These are phyloP conservation scores for Eptatretus atami DNA, from an alignment of 2,797 vertebrate species.

Conservation along the genomic window DNA sequence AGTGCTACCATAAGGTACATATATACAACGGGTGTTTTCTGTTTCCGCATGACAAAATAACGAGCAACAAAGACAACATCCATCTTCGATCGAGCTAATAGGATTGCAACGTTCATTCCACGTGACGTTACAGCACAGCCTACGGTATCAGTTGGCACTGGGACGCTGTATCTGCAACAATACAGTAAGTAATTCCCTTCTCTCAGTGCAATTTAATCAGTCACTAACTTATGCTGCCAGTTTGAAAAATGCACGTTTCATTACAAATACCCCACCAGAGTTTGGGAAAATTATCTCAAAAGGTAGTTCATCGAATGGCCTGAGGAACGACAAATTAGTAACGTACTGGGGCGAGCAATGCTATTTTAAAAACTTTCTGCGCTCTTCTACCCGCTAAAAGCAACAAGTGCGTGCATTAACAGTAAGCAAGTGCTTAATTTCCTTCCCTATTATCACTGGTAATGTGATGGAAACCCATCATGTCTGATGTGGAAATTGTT, in stretches of 20 bases:
- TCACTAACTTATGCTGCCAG: neutral
- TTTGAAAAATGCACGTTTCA: neutral
- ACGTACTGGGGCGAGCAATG: too few species aligned
- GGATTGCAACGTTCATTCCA: too few species aligned
- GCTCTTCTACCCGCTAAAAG: neutral
- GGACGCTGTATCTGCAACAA: too few species aligned
- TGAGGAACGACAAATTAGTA: neutral
- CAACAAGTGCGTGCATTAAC: neutral
- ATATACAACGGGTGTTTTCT: too few species aligned
- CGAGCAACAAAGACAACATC: too few species aligned
- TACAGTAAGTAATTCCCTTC: neutral
- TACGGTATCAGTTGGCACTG: too few species aligned
- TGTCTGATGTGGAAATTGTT: too few species aligned
- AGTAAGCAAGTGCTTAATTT: neutral
- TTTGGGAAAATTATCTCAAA: neutral
- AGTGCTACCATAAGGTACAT: too few species aligned
- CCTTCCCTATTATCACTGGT: neutral
- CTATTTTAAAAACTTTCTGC: neutral
- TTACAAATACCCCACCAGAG: conserved; percentile 1
- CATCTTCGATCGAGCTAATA: too few species aligned
- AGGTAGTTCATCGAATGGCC: neutral
- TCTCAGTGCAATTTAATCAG: conserved; percentile 2
- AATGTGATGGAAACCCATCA: neutral
- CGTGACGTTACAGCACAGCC: too few species aligned
- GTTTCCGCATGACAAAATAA: too few species aligned